These are phyloP conservation scores for Phymorhynchus buccinoides DNA, from an alignment of 1,140 invertebrate genomes.

Conservation along the genomic window DNA sequence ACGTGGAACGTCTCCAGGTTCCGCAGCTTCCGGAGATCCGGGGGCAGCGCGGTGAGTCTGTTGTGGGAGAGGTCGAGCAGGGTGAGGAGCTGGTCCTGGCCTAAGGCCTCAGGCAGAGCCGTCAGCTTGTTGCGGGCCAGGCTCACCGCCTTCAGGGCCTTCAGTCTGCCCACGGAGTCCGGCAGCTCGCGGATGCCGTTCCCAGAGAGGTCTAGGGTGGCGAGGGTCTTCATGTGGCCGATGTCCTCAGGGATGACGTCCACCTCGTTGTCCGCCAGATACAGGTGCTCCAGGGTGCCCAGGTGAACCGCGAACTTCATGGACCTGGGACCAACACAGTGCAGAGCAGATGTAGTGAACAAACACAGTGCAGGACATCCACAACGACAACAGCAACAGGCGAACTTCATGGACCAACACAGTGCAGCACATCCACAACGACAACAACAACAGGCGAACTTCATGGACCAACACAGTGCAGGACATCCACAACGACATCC, in stretches of 20 bases:
- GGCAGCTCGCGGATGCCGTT: constrained; percentile 68
- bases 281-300: constrained; percentile 57
- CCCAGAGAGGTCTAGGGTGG: constrained; percentile 63
- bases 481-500: no score
- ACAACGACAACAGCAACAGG: no score
- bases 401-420: no score
- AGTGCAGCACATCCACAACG: no score
- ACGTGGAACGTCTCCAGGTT: constrained; percentile 67
- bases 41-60: constrained; percentile 56
- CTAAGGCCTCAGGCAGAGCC: constrained; percentile 59
- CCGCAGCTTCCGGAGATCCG: constrained; percentile 64
- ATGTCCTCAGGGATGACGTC: constrained; percentile 67
- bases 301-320: constrained; percentile 66
- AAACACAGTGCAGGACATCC: no score
- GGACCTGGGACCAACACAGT: constrained; percentile 49
- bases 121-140: constrained; percentile 63
- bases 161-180: constrained; percentile 61
- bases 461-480: no score
- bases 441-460: no score
- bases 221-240: constrained; percentile 63
- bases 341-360: no score
- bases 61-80: constrained; percentile 67
- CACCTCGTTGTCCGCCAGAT: constrained; percentile 63
- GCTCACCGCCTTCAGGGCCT: constrained; percentile 64
- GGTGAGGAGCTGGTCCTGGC: constrained; percentile 62